A percentile compares a stretch with the other conserved stretches of the same genome.
These are phyloP conservation scores for Leptocoma aspasia DNA, from an alignment of 2,113 vertebrate species.

Conservation along the genomic window DNA sequence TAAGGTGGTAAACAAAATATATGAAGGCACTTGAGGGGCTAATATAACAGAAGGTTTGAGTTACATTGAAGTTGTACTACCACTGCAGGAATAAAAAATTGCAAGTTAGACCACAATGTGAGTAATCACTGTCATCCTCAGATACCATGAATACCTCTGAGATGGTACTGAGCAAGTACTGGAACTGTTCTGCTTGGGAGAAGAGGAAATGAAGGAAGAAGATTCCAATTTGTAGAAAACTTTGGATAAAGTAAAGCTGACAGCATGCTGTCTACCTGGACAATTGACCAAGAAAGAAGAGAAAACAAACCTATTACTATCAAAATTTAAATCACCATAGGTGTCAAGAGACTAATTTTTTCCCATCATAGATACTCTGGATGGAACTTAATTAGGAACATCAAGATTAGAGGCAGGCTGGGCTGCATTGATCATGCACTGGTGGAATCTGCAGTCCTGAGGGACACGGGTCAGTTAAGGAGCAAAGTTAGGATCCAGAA, in stretches of 20 bases:
- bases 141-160: background rate
- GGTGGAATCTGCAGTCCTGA: background rate
- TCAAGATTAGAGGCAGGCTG: background rate
- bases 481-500: background rate
- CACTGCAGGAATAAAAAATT: background rate
- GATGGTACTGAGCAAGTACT: background rate
- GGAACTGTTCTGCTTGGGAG: background rate
- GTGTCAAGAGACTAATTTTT: background rate
- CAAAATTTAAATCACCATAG: background rate
- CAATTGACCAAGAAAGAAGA: background rate
- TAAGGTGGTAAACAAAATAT: background rate
- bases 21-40: background rate
- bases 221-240: background rate
- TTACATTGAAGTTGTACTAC: background rate
- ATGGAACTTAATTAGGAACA: background rate
- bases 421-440: background rate
- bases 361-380: background rate
- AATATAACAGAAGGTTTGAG: background rate
- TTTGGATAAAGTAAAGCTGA: background rate
- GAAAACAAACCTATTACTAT: background rate
- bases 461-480: background rate
- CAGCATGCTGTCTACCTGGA: background rate
- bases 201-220: background rate
- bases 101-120: background rate
- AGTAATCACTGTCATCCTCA: background rate